A percentile compares a stretch with the other conserved stretches of the same genome.
These are phyloP conservation scores for Carassius auratus DNA, from an alignment of 2,113 vertebrate species.

Conservation along the genomic window DNA sequence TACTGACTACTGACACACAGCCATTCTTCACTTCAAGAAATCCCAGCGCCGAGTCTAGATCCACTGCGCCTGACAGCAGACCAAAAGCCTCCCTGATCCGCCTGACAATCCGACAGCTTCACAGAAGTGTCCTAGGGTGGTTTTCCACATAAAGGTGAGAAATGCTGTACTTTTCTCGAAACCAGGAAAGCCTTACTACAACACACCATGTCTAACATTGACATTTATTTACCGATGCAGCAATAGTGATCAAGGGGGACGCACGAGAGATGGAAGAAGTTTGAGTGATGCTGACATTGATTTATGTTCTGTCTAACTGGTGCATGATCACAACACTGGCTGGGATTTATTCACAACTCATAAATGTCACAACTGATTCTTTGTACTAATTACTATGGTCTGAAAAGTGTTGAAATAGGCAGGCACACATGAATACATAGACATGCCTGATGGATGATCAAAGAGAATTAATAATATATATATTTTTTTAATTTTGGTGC, in stretches of 20 bases:
- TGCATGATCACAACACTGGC: background rate
- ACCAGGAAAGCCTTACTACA: background rate
- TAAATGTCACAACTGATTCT: constrained; percentile 36
- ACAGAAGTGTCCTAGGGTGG: constrained; percentile 8
- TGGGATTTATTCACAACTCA: constrained; percentile 19
- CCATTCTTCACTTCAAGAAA: background rate
- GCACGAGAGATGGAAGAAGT: background rate
- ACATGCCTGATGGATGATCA: background rate
- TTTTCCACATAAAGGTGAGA: constrained; percentile 24
- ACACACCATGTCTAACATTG: background rate
- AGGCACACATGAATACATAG: background rate
- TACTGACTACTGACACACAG: background rate
- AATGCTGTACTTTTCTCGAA: background rate
- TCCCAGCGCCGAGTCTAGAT: background rate
- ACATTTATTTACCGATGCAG: constrained; percentile 2
- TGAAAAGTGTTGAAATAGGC: constrained; percentile 4
- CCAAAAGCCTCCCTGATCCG: constrained; percentile 23
- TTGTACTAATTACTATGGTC: constrained; percentile 6
- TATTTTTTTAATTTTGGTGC: background rate
- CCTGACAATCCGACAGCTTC: constrained; percentile 11
- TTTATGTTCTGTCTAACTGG: background rate
- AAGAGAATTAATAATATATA: background rate
- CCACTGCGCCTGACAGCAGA: background rate
- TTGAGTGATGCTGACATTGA: constrained; percentile 7
- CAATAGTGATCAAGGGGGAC: background rate